Percentiles rank a stretch among this genome's conserved stretches.
phyloP scores from a whole-genome alignment of 2,888 invertebrate species.

The Dromius quadrimaculatus region DNA sequence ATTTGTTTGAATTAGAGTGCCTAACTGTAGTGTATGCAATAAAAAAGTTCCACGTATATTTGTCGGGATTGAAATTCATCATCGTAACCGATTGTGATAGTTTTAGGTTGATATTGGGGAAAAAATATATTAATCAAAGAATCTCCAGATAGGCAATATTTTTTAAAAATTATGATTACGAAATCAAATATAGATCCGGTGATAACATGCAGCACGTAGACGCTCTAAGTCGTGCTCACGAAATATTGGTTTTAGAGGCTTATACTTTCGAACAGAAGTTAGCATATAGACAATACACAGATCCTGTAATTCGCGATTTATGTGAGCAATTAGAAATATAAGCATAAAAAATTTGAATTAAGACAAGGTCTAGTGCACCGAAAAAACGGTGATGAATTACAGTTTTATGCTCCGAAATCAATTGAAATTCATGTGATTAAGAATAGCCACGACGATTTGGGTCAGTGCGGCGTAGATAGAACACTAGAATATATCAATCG shows the following conservation, averaged over 20 bases:
- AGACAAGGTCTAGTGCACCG: not conserved
- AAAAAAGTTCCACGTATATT: too few relatives aligned
- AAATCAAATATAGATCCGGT: too few relatives aligned
- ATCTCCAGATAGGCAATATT: too few relatives aligned
- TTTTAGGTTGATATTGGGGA: too few relatives aligned
- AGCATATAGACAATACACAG: not conserved
- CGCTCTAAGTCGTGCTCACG: not conserved
- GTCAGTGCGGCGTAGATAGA: not conserved
- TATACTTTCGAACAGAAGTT: not conserved
- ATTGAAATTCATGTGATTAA: not conserved
- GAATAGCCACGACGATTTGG: not conserved
- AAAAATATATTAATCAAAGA: too few relatives aligned
- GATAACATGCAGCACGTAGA: not conserved
- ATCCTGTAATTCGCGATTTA: not conserved
- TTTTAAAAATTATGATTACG: too few relatives aligned
- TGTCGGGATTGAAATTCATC: too few relatives aligned
- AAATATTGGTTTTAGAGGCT: not conserved
- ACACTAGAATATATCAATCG: not conserved
- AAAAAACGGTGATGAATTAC: not conserved
- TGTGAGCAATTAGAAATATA: not conserved
- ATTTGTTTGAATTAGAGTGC: too few relatives aligned
- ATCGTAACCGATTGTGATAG: too few relatives aligned
- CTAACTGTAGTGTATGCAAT: too few relatives aligned
- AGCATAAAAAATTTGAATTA: not conserved
- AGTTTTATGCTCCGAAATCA: not conserved